Base-by-base conservation (phyloP, 2,888 invertebrate genomes). In the Apamea anceps region DNA sequence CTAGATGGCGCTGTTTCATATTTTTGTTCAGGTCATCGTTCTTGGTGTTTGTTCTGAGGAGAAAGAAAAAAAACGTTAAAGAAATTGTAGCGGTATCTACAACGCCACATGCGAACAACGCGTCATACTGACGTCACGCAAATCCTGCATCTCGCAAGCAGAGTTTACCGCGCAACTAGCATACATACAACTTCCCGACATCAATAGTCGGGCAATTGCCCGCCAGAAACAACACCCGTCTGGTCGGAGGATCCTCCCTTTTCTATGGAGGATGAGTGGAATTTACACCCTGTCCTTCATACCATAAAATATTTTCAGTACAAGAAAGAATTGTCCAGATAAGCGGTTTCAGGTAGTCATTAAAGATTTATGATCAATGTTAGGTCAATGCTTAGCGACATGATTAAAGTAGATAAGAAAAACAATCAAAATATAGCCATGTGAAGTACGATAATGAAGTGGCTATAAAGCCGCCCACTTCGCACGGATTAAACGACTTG, bases 1-100 rank as follows among this genome's bases (percentile, higher is more conserved):
- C 57, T 79, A 91, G 92, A 90, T 91, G 92, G 91, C 86, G 89
- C 60, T 85, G 83, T 83, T 85, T 86, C 81, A 85, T 83, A 45
- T 79, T 81, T 48, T 79, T 13, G 25, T 75, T 85, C 79, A 87
- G 66, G 75, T 77, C 88, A 88, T 89, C 21, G 48, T 83, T 70
- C 37, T 37, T 13, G 18, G 15, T 71, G 57, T 15, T 71, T 66
- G 42, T 73, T 85, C 89, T 89, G 87, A 12, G 63, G 15, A 68
- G 65, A 28, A 75, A 28, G 62, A 73, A 70, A 85, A 45, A n/a
- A 57, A 32, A 25, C 0, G 21, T 75, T 12, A 32, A 62, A 48
- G 67, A 71, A 8, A 42, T 42, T 42, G 42, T 42, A 42, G 42
- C 7, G 42, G 42, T 42, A 42, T 7, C 42, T 42, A 42, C 6